Evolutionary conservation across 2,888 invertebrate species (phyloP), one percentile per base, ranked within the genome.

Genomic region (Cryptocheilus praepositus): DNA sequence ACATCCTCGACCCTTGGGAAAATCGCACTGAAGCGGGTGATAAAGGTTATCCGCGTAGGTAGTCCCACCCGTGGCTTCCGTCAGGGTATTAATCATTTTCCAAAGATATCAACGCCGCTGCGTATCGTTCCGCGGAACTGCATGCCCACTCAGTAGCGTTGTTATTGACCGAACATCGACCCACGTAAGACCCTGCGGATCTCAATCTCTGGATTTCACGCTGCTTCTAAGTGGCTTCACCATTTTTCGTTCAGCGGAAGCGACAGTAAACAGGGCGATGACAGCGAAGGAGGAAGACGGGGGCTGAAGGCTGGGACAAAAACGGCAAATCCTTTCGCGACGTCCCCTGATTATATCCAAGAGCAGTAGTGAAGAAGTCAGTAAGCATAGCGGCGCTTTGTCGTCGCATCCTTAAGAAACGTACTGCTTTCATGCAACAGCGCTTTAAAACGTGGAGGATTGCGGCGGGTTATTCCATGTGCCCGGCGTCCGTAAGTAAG

Each of bases 321-420:
- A 61, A 60, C 43, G 28, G 51, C n/a, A 63, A 67, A 65, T 71
- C 61, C 59, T 55, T 62, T 36, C 16, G 60, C 62, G 28, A 55
- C 15, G 53, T 36, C 43, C 53, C 36, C 64, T 67, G 66, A 73
- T 70, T 70, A 65, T 65, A 70, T 67, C 18, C 56, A 21, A 49
- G 49, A 18, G 11, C 36, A 36, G 64, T n/a, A 46, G 66, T 69
- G 59, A 57, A 49, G 55, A 59, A 73, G 76, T 74, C 73, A 54
- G 69, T 61, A 43, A 62, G 63, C 79, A 76, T 78, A 65, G 63
- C 44, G 43, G 55, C 70, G 70, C 66, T 78, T 73, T 70, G 71
- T 70, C 78, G 73, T 76, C 76, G 68, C 66, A 75, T 72, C 71
- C 76, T 73, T 73, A 74, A 65, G 67, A 72, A 76, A 71, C 71